Evolutionary conservation across 2,797 vertebrate species (phyloP), one percentile per base, ranked within the genome.

Genomic region (Leptodactylus fallax): DNA sequence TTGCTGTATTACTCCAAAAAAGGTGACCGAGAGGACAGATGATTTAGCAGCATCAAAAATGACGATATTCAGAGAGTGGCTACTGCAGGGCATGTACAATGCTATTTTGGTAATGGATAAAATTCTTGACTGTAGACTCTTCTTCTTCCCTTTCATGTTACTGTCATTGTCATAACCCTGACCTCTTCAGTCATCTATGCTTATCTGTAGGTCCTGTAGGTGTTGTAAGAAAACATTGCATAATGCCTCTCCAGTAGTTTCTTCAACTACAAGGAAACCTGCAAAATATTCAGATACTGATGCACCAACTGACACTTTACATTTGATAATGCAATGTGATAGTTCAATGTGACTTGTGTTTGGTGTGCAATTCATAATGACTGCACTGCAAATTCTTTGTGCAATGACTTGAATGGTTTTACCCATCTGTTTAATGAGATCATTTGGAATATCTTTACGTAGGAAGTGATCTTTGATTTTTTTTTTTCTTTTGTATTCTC

Each of bases 281-380:
- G n/a, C n/a, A n/a, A n/a, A n/a, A n/a, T n/a, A n/a, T n/a, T n/a
- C n/a, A n/a, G n/a, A n/a, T n/a, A n/a, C n/a, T n/a, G n/a, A n/a
- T n/a, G n/a, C n/a, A n/a, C n/a, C n/a, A n/a, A n/a, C n/a, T n/a
- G 23, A 83, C 79, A 36, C 23, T 21, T 83, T 27, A 79, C 86
- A 88, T 19, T 86, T 61, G 55, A 85, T 79, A 14, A 53, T 47
- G 11, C 49, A 3, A 23, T 67, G 3, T 61, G 79, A 69, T 19
- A 84, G 36, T 83, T 86, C 47, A 76, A 55, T 14, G 6, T 78
- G 49, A 78, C 76, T 78, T 90, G 17, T 90, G 47, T 90, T 63
- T 63, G 80, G 86, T 81, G 55, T n/a, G n/a, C 80, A 81, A 2
- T 81, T 60, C 80, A 81, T 81, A 14, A 86, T 84, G 10, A 82